Percentiles rank a stretch among this genome's conserved stretches.
Evolutionary conservation across 2,888 invertebrate species (phyloP).

Genomic region (Exephanes ischioxanthus): DNA sequence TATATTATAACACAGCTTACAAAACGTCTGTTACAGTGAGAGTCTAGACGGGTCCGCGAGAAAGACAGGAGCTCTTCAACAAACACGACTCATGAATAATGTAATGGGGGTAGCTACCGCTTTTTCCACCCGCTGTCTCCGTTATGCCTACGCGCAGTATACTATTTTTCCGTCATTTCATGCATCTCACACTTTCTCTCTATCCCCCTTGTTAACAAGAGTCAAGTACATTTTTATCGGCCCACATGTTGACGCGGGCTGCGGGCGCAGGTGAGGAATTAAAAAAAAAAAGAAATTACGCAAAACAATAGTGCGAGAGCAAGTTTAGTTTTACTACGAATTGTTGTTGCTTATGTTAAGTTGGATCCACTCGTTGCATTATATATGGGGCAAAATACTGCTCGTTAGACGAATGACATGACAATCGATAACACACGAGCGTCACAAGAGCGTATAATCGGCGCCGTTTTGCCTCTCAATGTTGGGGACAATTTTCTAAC

Average conservation of each 20-base stretch:
- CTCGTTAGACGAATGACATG: slow-evolving; percentile 1
- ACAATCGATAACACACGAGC: slow-evolving; percentile 15
- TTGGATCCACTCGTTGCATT: neutral
- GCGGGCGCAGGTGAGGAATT: slow-evolving; percentile 83
- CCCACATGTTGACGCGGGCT: slow-evolving; percentile 77
- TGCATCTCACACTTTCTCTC: slow-evolving; percentile 34
- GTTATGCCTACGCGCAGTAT: slow-evolving; percentile 59
- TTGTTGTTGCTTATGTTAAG: neutral
- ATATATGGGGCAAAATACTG: neutral
- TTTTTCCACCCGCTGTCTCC: slow-evolving; percentile 67
- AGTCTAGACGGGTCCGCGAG: slow-evolving; percentile 49
- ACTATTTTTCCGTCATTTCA: slow-evolving; percentile 28
- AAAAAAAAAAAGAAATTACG: slow-evolving; percentile 68
- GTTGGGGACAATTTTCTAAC: slow-evolving; percentile 32
- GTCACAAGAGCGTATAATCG: neutral
- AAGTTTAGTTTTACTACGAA: neutral
- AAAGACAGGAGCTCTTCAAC: slow-evolving; percentile 53
- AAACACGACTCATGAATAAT: slow-evolving; percentile 78
- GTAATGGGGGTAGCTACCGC: slow-evolving; percentile 75
- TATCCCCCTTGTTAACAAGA: slow-evolving; percentile 55
- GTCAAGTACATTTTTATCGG: slow-evolving; percentile 79
- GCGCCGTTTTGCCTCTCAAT: neutral
- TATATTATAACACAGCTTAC: slow-evolving; percentile 29
- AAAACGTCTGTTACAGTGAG: slow-evolving; percentile 25
- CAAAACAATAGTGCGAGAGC: neutral